Base-by-base conservation (phyloP, 2,888 invertebrate species). In the Agrochola lota region DNA sequence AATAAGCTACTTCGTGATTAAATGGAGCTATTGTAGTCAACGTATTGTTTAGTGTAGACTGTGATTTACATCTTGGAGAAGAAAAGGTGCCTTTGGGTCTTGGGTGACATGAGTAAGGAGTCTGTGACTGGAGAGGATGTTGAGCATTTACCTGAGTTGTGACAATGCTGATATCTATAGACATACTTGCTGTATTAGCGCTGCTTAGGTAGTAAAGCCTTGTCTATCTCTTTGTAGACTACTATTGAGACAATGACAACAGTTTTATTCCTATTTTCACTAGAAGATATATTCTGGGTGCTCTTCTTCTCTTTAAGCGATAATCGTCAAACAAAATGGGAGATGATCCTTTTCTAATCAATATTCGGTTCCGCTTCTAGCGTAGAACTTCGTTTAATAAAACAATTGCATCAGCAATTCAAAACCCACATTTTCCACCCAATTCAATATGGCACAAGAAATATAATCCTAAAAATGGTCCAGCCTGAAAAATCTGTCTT, bases 1-100 rank as follows among this genome's bases (percentile, higher is more conserved):
- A 95, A 95, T 95, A 95, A 94, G 95, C 93, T 96, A 95, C 95
- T 96, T 94, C 93, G 86, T 95, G 95, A 96, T 96, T 96, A 96
- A 96, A 95, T 92, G 93, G 86, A 85, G 72, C 84, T 76, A 84
- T 84, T 87, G 85, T 87, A 83, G 81, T 78, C 80, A 88, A 79
- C 86, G 89, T 87, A 88, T 88, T 88, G 89, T 88, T 74, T 78
- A 86, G 84, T 75, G 84, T 79, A 75, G 8, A 30, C 49, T 26
- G 64, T 84, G 84, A 84, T 84, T 84, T 84, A 84, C 86, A 60
- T 75, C 64, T 68, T 20, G 11, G 35, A 72, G 71, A 74, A 85
- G 82, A 75, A 85, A 63, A 59, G 62, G 67, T 75, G 35, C 1
- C 11, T 35, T 70, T 49, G 71, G 26, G 4, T 30, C 43, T 49